Evolutionary conservation across 2,888 invertebrate species (phyloP), one percentile per base, ranked within the genome.

Genomic region (Aleiodes leptofemur): DNA sequence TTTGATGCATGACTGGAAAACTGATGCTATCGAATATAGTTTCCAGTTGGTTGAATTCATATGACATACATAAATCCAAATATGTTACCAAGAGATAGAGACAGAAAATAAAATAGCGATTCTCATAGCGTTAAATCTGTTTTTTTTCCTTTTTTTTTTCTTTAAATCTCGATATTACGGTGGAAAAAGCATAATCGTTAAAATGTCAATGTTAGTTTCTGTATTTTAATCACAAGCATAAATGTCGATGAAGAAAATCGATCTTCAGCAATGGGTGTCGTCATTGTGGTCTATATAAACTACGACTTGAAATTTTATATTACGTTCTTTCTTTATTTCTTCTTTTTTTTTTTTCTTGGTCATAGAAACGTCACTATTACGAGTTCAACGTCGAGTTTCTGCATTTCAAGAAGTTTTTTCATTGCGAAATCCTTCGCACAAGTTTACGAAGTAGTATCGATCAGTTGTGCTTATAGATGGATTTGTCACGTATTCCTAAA

Each of bases 21-120:
- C 29, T 57, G 57, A 23, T 43, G 31, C 31, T 31, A 57, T 57
- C 57, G 31, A 57, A 29, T 57, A 57, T 43, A 43, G 43, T 29
- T 57, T 57, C 57, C 57, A 57, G 57, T 57, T 31, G 57, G 23
- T 57, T 29, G 57, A 57, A 29, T 31, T 57, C 57, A 57, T 57
- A 57, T n/a, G 57, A 29, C 57, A 57, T 3, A 34, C 57, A 57
- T 43, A 43, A 53, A 53, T 53, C 53, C 53, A 16, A 14, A 53
- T 55, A 16, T 14, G 16, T 55, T 55, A 9, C 14, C 3, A 23
- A 16, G 29, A 55, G 14, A 16, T 55, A 16, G 55, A 55, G 29
- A 23, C 16, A 14, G 9, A 55, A 55, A 55, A 9, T 16, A 55
- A 29, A 55, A 55, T 29, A 23, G n/a, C 7, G 16, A 55, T 38